These are phyloP conservation scores for Alethe castanea DNA, from an alignment of 2,113 vertebrate species.

Conservation along the genomic window DNA sequence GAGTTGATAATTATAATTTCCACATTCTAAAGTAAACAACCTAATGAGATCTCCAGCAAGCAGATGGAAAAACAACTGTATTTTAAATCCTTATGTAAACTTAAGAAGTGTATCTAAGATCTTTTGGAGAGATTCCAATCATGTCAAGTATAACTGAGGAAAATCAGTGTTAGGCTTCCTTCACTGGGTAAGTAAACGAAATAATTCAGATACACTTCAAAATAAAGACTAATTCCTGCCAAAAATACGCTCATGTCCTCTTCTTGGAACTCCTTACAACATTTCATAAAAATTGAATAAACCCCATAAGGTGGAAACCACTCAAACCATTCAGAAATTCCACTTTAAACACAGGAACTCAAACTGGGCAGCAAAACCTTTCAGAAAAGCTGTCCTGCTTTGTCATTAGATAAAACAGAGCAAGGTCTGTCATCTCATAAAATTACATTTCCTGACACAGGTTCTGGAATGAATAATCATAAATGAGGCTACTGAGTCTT, in stretches of 20 bases:
- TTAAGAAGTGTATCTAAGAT: background rate
- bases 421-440: background rate
- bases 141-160: background rate
- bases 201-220: background rate
- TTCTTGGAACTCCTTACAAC: background rate
- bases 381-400: conserved; percentile 3
- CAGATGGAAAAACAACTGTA: background rate
- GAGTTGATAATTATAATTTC: background rate
- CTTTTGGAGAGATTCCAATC: background rate
- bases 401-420: conserved; percentile 3
- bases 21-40: background rate
- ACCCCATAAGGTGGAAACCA: conserved; percentile 20
- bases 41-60: background rate
- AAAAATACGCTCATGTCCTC: background rate
- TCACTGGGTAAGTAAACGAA: background rate
- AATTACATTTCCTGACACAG: background rate
- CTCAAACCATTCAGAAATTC: background rate
- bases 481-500: background rate
- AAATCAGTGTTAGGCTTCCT: background rate
- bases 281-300: conserved; percentile 26
- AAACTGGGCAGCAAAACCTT: background rate
- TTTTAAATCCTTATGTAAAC: background rate
- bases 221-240: background rate
- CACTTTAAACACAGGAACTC: conserved; percentile 1
- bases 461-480: background rate